Evolutionary conservation across 2,888 invertebrate species (phyloP), one percentile per base, ranked within the genome.

Genomic region (Orgyia antiqua): DNA sequence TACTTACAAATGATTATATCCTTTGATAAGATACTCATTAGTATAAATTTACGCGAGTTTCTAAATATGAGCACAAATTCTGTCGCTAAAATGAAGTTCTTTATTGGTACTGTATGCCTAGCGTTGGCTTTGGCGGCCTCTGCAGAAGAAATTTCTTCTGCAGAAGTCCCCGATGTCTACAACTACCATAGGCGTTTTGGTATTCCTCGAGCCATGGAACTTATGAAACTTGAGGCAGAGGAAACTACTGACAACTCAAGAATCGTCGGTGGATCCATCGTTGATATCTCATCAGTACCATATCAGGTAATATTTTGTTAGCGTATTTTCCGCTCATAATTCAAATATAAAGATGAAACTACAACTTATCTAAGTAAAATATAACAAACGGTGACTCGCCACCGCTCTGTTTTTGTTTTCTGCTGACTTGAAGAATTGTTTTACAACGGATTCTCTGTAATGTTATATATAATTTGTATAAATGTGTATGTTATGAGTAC

Each of bases 231-330:
- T 10, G 65, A 67, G 39, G 53, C 60, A 23, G 42, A 52, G 28
- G 39, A 37, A 23, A 12, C 10, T 10, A 20, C 25, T 4, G 19
- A 21, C 5, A 12, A 4, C 6, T 42, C 49, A 11, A 57, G 63
- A 39, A 70, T 71, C 23, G 65, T 67, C 7, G 69, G 68, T 19
- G 69, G 70, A 13, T 29, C 39, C 1, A 7, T 46, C 5, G 42
- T 58, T 12, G 57, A 69, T 21, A 63, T 74, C 24, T 39, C 54
- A 2, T 19, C 59, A 34, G 51, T 59, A 7, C 72, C 74, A 2
- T 72, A 69, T 44, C 72, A 72, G 59, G 73, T 71, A 45, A 41
- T 29, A 10, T 13, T 4, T n/a, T n/a, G n/a, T n/a, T n/a, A n/a
- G n/a, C n/a, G n/a, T n/a, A n/a, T n/a, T n/a, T n/a, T n/a, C n/a